A percentile compares a stretch with the other conserved stretches of the same genome.
These are phyloP conservation scores for Oopsacas minuta DNA, from an alignment of 37 sponge, comb jelly and placozoan genomes.

Conservation along the genomic window DNA sequence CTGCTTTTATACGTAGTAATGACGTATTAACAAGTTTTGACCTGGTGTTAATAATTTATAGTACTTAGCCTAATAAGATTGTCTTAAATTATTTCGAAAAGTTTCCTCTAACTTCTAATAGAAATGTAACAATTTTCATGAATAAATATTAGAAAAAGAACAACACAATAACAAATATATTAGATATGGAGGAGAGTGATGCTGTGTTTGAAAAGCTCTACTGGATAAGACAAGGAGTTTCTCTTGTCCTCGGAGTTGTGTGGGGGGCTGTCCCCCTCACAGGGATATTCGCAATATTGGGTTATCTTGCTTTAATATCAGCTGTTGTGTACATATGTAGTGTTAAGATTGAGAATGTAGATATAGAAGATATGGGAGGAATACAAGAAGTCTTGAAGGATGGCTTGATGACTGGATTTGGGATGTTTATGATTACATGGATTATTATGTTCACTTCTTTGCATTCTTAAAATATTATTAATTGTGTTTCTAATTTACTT, in stretches of 20 bases:
- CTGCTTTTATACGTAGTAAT: too few species aligned
- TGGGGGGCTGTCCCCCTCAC: conserved; percentile 4
- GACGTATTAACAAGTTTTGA: too few species aligned
- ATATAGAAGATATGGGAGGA: conserved; percentile 10
- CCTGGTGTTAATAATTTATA: too few species aligned
- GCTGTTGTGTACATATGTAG: neutral
- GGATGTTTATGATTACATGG: conserved; percentile 16
- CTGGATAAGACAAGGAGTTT: neutral
- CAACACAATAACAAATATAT: too few species aligned
- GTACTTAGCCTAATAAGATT: too few species aligned
- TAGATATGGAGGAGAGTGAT: neutral
- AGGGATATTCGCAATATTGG: neutral
- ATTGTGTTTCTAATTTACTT: neutral
- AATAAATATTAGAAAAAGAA: too few species aligned
- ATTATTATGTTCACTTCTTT: neutral
- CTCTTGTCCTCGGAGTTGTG: neutral
- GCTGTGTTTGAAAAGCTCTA: neutral
- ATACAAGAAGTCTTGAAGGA: neutral
- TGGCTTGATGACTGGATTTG: conserved; percentile 12
- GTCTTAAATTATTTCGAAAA: too few species aligned
- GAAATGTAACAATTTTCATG: too few species aligned
- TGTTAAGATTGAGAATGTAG: neutral
- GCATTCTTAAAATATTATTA: neutral
- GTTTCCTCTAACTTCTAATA: too few species aligned
- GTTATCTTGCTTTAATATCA: neutral